Conservation (phyloP, 2,113 vertebrate genomes). For the Saguinus midas region DNA sequence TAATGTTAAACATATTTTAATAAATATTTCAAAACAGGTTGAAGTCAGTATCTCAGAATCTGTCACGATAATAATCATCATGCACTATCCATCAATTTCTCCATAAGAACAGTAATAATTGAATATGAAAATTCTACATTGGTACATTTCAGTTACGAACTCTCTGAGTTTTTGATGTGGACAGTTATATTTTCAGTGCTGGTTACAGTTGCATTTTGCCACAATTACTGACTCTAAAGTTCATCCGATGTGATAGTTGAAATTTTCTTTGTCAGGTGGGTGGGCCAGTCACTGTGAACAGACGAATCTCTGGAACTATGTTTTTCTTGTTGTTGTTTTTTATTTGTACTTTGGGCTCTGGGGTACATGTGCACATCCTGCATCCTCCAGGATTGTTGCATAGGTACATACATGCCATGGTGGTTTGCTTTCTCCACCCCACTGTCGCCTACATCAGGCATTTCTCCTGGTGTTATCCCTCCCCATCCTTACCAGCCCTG, state of each 20-base stretch:
- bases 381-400: no score
- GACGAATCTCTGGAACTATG: background rate
- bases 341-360: no score
- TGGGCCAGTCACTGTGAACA: background rate
- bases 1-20: constrained; percentile 21
- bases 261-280: background rate
- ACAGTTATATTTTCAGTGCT: background rate
- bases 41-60: background rate
- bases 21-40: constrained; percentile 14
- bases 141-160: background rate
- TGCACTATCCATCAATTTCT: background rate
- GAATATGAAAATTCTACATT: background rate
- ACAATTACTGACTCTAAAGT: background rate
- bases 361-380: no score
- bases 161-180: background rate
- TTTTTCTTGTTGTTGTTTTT: no score
- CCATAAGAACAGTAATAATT: background rate
- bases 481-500: no score
- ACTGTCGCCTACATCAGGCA: no score
- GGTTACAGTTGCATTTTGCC: background rate
- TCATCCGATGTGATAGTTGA: background rate
- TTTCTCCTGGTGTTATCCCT: no score
- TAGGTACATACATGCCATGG: no score
- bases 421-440: no score
- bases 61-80: background rate